Base-by-base conservation (phyloP, 2,113 vertebrate genomes). In the Aptenodytes forsteri region DNA sequence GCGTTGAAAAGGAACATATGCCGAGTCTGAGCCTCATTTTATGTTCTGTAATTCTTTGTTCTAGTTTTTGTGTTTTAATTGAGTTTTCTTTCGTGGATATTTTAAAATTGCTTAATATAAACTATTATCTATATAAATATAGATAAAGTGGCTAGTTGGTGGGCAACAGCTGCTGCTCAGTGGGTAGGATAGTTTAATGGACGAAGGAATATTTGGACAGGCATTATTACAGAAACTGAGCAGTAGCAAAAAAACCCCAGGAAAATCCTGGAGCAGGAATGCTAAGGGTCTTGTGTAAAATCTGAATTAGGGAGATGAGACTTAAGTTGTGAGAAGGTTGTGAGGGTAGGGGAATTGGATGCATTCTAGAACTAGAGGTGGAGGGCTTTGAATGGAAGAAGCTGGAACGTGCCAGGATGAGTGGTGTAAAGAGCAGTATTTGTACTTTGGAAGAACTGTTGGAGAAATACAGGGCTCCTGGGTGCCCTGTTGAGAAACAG, bases 51-150 rank as follows among this genome's bases (percentile, higher is more conserved):
- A 42, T 87, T 83, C 84, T 83, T 89, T 92, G 30, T 72, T 66
- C 61, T 47, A 34, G 30, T 71, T 84, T 87, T 86, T 82, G 19
- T 36, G 22, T 62, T 78, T 77, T 95, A 96, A 91, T 94, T 93
- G 82, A 90, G 23, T 80, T 91, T 95, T 90, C 29, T 73, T 90
- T 83, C 73, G 34, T 76, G 32, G 19, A 83, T 92, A 58, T 80
- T 90, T 87, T 54, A 70, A 94, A 96, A 85, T 61, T 87, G 58
- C 66, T 77, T 94, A 96, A 93, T 94, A 58, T 59, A 50, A 78
- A 58, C 36, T 36, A 36, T 36, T 36, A 36, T 36, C 36, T 36
- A 36, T 36, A 36, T 36, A 36, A 36, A 36, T 36, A 36, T 36
- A 34, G 58, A 52, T 88, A 22, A 78, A 91, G 58, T 13, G 6